Evolutionary conservation across 1,140 invertebrate genomes (phyloP).

Genomic region (Sinonovacula constricta): DNA sequence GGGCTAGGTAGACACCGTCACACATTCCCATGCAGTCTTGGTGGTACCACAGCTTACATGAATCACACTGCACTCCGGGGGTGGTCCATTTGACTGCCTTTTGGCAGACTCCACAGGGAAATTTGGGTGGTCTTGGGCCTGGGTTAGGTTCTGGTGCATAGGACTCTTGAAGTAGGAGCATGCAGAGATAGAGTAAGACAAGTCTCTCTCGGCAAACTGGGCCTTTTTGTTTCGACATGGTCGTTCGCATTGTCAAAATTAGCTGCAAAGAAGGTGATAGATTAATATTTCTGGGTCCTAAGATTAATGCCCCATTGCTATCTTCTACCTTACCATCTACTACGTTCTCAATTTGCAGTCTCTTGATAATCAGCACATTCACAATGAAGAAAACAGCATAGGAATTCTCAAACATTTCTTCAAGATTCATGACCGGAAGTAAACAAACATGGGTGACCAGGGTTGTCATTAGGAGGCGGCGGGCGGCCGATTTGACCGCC

Average conservation of each 20-base stretch:
- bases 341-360: too few species aligned
- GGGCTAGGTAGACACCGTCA: neutral
- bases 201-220: neutral
- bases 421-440: too few species aligned
- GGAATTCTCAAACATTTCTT: too few species aligned
- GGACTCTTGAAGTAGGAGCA: neutral
- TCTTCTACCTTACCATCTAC: too few species aligned
- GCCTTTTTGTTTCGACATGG: neutral
- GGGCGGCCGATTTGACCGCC: too few species aligned
- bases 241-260: neutral
- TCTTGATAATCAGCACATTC: too few species aligned
- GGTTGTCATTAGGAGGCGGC: too few species aligned
- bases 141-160: neutral
- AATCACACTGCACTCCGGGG: neutral
- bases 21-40: constrained; percentile 1
- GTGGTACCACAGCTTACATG: constrained; percentile 14
- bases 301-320: too few species aligned
- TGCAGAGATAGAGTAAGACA: neutral
- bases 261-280: neutral
- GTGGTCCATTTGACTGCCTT: constrained; percentile 15
- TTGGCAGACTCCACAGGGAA: constrained; percentile 1
- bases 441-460: too few species aligned
- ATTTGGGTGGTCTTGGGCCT: constrained; percentile 1
- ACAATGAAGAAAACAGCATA: too few species aligned
- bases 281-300: too few species aligned